Conservation (phyloP, 2,888 invertebrate species). For the Linnaemya vulpina region DNA sequence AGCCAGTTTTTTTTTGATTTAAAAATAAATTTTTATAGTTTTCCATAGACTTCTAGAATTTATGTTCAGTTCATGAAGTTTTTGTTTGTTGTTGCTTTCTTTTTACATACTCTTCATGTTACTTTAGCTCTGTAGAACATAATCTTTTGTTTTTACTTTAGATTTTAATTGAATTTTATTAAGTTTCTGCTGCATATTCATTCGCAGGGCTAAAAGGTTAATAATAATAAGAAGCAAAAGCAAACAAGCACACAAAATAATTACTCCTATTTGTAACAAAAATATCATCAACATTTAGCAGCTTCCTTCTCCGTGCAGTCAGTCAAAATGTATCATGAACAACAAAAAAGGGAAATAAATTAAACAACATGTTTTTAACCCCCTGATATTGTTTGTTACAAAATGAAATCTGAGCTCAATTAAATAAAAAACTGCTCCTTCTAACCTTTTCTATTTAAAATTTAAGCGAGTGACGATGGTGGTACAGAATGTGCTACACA, state of each 20-base stretch:
- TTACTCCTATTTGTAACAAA: constrained; percentile 62
- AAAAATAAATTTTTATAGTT: neutral
- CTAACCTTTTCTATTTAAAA: constrained; percentile 39
- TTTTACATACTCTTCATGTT: neutral
- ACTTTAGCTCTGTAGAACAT: constrained; percentile 26
- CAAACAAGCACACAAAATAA: constrained; percentile 51
- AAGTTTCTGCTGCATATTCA: constrained; percentile 31
- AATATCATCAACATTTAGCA: constrained; percentile 50
- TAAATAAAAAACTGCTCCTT: constrained; percentile 49
- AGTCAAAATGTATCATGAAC: constrained; percentile 23
- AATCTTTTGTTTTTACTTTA: constrained; percentile 64
- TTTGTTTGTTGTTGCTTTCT: constrained; percentile 4
- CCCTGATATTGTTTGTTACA: constrained; percentile 58
- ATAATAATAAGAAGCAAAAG: constrained; percentile 24
- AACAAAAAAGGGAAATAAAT: neutral
- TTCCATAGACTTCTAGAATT: neutral
- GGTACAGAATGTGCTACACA: neutral
- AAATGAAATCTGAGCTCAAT: constrained; percentile 70
- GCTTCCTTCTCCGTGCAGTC: constrained; percentile 38
- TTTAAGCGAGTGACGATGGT: neutral
- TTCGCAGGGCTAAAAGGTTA: constrained; percentile 44
- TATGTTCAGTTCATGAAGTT: neutral
- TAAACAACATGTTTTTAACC: constrained; percentile 51
- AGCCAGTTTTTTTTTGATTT: neutral
- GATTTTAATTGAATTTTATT: constrained; percentile 65